Percentiles rank a stretch among this genome's conserved stretches.
Evolutionary conservation across 1,140 invertebrate species (phyloP).

Genomic region (Branchinecta lindahli): DNA sequence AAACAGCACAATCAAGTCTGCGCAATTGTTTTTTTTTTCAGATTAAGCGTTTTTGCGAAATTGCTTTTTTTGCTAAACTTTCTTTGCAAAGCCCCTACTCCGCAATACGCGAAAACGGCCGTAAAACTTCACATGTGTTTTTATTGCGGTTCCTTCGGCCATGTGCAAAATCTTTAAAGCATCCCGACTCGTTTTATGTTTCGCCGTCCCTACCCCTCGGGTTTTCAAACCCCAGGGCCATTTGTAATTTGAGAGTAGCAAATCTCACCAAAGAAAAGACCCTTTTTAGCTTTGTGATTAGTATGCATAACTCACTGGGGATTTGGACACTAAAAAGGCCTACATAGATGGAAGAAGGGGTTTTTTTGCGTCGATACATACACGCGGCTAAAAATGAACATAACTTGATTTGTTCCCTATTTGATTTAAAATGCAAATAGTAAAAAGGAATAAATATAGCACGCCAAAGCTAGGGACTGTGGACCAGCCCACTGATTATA

Average conservation of each 20-base stretch:
- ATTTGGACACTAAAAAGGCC: background rate
- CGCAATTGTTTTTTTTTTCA: too few species aligned
- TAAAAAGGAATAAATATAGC: background rate
- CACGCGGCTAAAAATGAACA: background rate
- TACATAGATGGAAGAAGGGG: background rate
- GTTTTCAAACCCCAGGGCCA: background rate
- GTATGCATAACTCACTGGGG: background rate
- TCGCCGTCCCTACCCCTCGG: background rate
- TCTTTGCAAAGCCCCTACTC: background rate
- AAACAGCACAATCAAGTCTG: too few species aligned
- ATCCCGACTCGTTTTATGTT: background rate
- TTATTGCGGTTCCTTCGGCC: background rate
- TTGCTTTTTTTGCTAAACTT: too few species aligned
- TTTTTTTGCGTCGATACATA: background rate
- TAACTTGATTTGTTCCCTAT: background rate
- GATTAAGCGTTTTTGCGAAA: too few species aligned
- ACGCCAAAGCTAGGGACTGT: too few species aligned
- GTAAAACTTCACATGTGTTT: slow-evolving; percentile 3
- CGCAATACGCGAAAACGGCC: background rate
- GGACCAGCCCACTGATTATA: too few species aligned
- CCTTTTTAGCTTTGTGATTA: slow-evolving; percentile 4
- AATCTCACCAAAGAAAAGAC: background rate
- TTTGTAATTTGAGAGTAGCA: background rate
- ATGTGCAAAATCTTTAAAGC: background rate
- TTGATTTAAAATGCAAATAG: slow-evolving; percentile 9